Conservation (phyloP, 92 coral and sea anemone species). For the Actinernus sp. region DNA sequence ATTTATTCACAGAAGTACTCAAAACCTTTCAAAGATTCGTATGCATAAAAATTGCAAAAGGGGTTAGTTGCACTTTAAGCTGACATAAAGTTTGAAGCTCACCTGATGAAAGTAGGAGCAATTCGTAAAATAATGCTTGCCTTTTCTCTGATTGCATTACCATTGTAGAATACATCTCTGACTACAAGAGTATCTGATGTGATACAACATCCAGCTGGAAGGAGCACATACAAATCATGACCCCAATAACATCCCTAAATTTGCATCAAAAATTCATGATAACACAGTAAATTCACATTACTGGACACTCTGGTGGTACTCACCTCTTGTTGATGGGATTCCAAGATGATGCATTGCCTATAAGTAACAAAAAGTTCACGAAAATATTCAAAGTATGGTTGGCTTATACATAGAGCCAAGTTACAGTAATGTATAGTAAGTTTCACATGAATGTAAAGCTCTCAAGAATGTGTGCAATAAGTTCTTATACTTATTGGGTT, state of each 20-base stretch:
- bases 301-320: neutral
- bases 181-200: slow-evolving; percentile 92
- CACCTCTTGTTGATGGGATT: slow-evolving; percentile 97
- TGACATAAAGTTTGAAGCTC: no score
- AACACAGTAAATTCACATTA: neutral
- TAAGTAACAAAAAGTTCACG: neutral
- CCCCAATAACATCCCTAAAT: neutral
- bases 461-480: no score
- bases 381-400: no score
- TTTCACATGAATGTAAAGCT: no score
- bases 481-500: no score
- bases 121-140: slow-evolving; percentile 88
- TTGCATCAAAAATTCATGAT: neutral
- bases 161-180: slow-evolving; percentile 90
- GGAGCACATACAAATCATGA: neutral
- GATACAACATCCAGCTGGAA: slow-evolving; percentile 90
- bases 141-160: slow-evolving; percentile 86
- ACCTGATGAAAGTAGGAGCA: slow-evolving; percentile 97
- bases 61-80: no score
- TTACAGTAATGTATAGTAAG: no score
- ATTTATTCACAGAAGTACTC: no score
- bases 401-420: no score
- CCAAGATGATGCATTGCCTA: slow-evolving; percentile 98
- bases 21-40: no score
- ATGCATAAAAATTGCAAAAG: no score